A percentile compares a stretch with the other conserved stretches of the same genome.
Evolutionary conservation across 2,888 invertebrate species (phyloP).

Genomic region (Pandemis cinnamomeana): DNA sequence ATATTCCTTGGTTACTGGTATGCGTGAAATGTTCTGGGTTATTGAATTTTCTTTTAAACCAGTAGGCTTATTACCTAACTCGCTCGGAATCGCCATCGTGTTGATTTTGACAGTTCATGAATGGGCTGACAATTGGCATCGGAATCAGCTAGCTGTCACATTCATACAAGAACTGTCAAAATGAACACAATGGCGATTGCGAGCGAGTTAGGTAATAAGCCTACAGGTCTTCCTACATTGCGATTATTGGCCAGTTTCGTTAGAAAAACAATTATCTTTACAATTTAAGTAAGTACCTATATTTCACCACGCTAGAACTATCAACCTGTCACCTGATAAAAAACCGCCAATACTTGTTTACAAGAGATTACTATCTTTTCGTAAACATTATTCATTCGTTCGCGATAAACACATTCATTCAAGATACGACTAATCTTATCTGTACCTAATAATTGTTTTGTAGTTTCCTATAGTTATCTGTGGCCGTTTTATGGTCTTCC

Average conservation of each 20-base stretch:
- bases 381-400: slow-evolving; percentile 33
- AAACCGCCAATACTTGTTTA: slow-evolving; percentile 11
- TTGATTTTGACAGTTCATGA: too few species aligned
- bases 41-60: too few species aligned
- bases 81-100: too few species aligned
- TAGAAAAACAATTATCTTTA: background rate
- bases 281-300: too few species aligned
- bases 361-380: slow-evolving; percentile 25
- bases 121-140: too few species aligned
- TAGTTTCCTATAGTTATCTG: slow-evolving; percentile 31
- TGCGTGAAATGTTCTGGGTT: too few species aligned
- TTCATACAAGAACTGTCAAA: too few species aligned
- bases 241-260: too few species aligned
- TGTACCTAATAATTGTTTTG: slow-evolving; percentile 18
- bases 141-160: too few species aligned
- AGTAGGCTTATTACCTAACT: too few species aligned
- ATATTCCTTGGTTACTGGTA: background rate
- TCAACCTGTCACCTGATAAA: background rate
- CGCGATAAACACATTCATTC: slow-evolving; percentile 34
- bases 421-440: slow-evolving; percentile 25
- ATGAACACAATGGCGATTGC: too few species aligned
- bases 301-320: background rate
- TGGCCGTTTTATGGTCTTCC: slow-evolving; percentile 20
- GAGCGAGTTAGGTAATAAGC: too few species aligned
- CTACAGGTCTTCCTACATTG: background rate